Evolutionary conservation across 1,140 invertebrate genomes (phyloP).

Genomic region (Carposina sasakii): DNA sequence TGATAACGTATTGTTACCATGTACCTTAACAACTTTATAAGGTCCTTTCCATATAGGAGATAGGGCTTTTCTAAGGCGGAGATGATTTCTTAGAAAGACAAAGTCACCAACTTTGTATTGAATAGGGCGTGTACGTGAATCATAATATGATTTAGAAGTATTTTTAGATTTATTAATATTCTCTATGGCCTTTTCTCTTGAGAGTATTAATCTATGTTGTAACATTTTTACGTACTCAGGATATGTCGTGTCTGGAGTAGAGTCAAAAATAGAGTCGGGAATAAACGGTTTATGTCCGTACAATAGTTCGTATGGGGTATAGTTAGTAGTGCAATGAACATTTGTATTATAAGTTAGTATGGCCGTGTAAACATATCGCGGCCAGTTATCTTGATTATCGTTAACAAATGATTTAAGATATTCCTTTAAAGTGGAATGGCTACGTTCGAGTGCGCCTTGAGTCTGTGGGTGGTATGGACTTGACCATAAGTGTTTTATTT

Average conservation of each 20-base stretch:
- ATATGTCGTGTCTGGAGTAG: slow-evolving; percentile 5
- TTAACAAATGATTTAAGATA: slow-evolving; percentile 37
- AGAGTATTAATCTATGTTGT: not conserved
- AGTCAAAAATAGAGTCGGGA: slow-evolving; percentile 16
- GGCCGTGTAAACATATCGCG: slow-evolving; percentile 24
- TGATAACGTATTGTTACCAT: no score
- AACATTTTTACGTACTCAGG: slow-evolving; percentile 11
- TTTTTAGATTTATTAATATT: slow-evolving; percentile 4
- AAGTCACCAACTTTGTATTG: slow-evolving; percentile 8
- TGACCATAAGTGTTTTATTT: slow-evolving; percentile 34
- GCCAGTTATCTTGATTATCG: slow-evolving; percentile 31
- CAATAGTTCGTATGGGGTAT: slow-evolving; percentile 33
- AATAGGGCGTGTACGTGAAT: no score
- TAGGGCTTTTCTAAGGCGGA: slow-evolving; percentile 3
- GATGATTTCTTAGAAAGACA: slow-evolving; percentile 7
- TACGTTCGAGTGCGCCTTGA: slow-evolving; percentile 13
- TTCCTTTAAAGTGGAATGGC: slow-evolving; percentile 25
- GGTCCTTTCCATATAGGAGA: slow-evolving; percentile 13
- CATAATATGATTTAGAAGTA: slow-evolving; percentile 10
- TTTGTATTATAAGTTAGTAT: slow-evolving; percentile 36
- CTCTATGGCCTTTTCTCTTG: slow-evolving; percentile 3
- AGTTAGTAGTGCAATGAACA: slow-evolving; percentile 28
- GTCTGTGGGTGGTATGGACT: slow-evolving; percentile 30
- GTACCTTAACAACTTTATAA: slow-evolving; percentile 9
- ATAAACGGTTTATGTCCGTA: slow-evolving; percentile 31